A percentile compares a stretch with the other conserved stretches of the same genome.
These are phyloP conservation scores for Leptoclinus maculatus DNA, from an alignment of 2,797 vertebrate genomes.

Conservation along the genomic window DNA sequence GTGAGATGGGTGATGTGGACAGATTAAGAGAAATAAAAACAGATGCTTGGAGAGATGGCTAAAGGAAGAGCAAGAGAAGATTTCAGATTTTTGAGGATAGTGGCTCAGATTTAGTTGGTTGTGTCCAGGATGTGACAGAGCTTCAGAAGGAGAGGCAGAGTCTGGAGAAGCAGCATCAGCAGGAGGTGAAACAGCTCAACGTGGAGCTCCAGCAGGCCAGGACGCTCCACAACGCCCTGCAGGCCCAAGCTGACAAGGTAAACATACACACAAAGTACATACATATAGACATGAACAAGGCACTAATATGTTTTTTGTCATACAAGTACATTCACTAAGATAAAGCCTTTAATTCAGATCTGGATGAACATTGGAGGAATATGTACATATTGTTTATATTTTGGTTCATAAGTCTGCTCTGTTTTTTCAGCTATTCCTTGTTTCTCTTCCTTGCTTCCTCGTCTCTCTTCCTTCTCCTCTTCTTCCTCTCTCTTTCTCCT, in stretches of 20 bases:
- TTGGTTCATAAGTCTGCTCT: conserved; percentile 24
- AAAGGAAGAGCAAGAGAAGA: neutral
- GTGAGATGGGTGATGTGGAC: conserved; percentile 54
- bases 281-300: conserved; percentile 1
- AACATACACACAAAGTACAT: conserved; percentile 3
- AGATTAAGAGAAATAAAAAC: neutral
- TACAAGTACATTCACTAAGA: conserved; percentile 7
- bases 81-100: neutral
- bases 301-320: neutral
- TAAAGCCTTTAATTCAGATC: conserved; percentile 9
- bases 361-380: conserved; percentile 9
- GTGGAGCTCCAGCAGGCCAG: conserved; percentile 87
- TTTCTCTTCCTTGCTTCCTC: conserved; percentile 41
- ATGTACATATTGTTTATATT: conserved; percentile 9
- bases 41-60: neutral
- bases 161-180: conserved; percentile 83
- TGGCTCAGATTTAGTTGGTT: neutral
- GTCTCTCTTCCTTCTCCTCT: conserved; percentile 20
- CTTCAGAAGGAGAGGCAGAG: conserved; percentile 82
- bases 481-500: conserved; percentile 37
- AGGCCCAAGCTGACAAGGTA: conserved; percentile 86
- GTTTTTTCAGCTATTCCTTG: conserved; percentile 53
- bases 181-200: conserved; percentile 83
- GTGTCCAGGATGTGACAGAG: conserved; percentile 80
- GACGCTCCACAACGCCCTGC: conserved; percentile 82